phyloP scores from a whole-genome alignment of 1,140 invertebrate genomes.

The Spodoptera litura region DNA sequence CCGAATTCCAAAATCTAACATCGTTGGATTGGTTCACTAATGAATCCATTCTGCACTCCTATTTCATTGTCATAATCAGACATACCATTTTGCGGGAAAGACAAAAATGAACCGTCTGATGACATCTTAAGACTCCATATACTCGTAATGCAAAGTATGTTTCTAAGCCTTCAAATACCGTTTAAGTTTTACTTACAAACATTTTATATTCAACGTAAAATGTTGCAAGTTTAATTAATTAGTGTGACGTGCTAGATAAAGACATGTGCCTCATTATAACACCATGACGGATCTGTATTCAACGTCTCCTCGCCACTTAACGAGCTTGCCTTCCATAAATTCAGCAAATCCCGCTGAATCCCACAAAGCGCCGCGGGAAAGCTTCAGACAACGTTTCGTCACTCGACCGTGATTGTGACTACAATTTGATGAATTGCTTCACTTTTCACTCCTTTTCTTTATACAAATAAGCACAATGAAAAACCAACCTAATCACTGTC shows the following conservation, averaged over 20 bases:
- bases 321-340: conserved; percentile 67
- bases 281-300: conserved; percentile 60
- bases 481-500: conserved; percentile 28
- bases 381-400: conserved; percentile 63
- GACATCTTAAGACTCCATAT: too few relatives aligned
- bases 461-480: neutral
- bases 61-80: too few relatives aligned
- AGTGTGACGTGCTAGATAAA: neutral
- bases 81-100: too few relatives aligned
- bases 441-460: conserved; percentile 61
- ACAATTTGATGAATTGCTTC: conserved; percentile 72
- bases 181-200: neutral
- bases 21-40: too few relatives aligned
- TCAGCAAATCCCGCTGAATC: conserved; percentile 64
- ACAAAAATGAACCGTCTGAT: too few relatives aligned
- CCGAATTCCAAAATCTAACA: too few relatives aligned
- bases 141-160: too few relatives aligned
- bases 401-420: conserved; percentile 70
- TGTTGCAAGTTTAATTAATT: conserved; percentile 22
- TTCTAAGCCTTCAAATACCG: too few relatives aligned
- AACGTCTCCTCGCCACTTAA: conserved; percentile 58
- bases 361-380: conserved; percentile 56
- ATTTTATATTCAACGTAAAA: neutral
- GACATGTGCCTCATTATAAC: conserved; percentile 31
- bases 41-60: too few relatives aligned